Percentiles rank a stretch among this genome's conserved stretches.
These are phyloP conservation scores for Australoheros facetus DNA, from an alignment of 2,797 vertebrate genomes.

Conservation along the genomic window DNA sequence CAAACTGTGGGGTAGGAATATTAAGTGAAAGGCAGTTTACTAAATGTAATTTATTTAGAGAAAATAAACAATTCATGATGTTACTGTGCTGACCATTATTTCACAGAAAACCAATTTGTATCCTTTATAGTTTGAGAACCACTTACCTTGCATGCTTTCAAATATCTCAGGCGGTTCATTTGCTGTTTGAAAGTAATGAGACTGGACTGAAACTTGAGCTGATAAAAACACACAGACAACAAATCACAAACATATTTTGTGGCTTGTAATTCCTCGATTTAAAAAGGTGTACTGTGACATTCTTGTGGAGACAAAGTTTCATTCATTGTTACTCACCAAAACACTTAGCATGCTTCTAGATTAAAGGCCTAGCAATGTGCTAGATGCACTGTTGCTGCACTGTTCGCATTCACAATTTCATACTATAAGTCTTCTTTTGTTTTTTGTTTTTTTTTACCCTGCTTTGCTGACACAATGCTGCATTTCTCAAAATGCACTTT, in stretches of 20 bases:
- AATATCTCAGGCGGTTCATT: not conserved
- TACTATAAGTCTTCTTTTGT: too few species aligned
- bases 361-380: not conserved
- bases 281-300: not conserved
- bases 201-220: not conserved
- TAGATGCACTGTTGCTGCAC: not conserved
- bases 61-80: too few species aligned
- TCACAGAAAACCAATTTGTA: too few species aligned
- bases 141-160: not conserved
- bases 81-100: too few species aligned
- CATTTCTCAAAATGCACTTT: not conserved
- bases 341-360: not conserved
- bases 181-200: not conserved
- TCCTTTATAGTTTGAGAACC: not conserved
- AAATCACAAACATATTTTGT: not conserved
- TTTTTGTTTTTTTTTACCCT: not conserved
- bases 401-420: rapidly evolving
- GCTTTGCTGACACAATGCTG: not conserved
- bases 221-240: too few species aligned
- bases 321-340: rapidly evolving
- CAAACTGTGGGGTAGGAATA: too few species aligned
- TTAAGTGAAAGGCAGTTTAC: too few species aligned
- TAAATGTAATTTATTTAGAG: too few species aligned
- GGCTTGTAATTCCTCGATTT: not conserved
- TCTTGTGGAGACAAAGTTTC: not conserved